Conservation (phyloP, 2,113 vertebrate genomes). For the Sceloporus tristichus region DNA sequence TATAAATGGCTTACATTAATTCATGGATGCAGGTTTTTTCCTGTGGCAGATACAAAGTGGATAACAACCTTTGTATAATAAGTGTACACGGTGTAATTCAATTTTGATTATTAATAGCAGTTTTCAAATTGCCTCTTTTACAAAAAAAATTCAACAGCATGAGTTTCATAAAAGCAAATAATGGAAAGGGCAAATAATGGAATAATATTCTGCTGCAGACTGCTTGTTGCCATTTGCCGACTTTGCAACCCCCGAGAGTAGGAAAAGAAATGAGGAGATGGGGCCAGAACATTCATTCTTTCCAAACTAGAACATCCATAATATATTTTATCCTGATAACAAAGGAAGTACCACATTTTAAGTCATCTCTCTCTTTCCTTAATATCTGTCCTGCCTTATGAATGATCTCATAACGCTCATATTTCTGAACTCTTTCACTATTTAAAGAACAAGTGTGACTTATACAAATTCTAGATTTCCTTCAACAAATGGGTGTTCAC, state of each 20-base stretch:
- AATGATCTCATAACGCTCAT: not conserved
- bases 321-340: not conserved
- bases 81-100: not conserved
- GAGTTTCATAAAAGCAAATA: rapidly evolving
- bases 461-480: not conserved
- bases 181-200: not conserved
- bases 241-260: not conserved
- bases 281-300: not conserved
- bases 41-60: constrained; percentile 35
- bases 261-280: not conserved
- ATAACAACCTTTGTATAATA: constrained; percentile 26
- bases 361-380: not conserved
- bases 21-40: not conserved
- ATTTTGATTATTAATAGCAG: not conserved
- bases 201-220: not conserved
- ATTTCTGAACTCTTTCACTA: not conserved
- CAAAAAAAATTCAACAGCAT: rapidly evolving
- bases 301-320: not conserved
- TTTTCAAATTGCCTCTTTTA: not conserved
- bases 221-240: not conserved
- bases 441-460: not conserved
- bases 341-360: not conserved
- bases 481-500: not conserved
- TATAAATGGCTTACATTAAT: constrained; percentile 56
- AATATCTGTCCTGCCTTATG: not conserved